Evolutionary conservation across 2,113 vertebrate genomes (phyloP), one percentile per base, ranked within the genome.

Genomic region (Corvus moneduloides): DNA sequence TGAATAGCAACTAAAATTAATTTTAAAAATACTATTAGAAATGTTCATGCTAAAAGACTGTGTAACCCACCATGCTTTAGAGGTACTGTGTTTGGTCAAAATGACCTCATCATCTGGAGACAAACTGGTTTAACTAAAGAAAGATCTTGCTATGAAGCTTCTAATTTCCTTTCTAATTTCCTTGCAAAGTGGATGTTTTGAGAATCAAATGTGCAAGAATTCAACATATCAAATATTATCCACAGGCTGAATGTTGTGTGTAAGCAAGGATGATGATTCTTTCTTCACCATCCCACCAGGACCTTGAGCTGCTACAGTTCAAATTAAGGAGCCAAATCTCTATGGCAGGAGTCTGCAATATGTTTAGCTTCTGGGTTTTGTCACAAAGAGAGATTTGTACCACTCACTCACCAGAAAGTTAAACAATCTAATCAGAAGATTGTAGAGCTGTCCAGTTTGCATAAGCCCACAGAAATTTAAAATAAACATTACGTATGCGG

Each of bases 341-440:
- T 75, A 20, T 33, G 30, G 16, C n/a, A 68, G 62, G 80, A 69
- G 30, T 35, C 66, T 84, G 62, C 16, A 78, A 79, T 43, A 58
- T 1, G 1, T 89, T 87, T 91, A 37, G 64, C 77, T 91, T 87
- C 77, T 89, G 84, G 41, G 20, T 72, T 91, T 95, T 91, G 87
- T 84, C 74, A 94, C 66, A 85, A 64, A 62, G 87, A 82, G 43
- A 19, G 54, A 68, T 93, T 89, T 87, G 81, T 82, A 78, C 28
- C 37, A 58, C 44, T 79, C 28, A 52, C 59, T 94, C 74, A 85
- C 9, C 41, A 87, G 87, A 73, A 91, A 82, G 84, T 69, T 79
- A 97, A 95, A 94, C 59, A 93, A 64, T 41, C 52, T 96, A 86
- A 94, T 90, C 88, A 88, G 66, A 93, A 95, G 59, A 84, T 86